Conservation (phyloP, 2,113 vertebrate species). For the Zosterops pallidus region DNA sequence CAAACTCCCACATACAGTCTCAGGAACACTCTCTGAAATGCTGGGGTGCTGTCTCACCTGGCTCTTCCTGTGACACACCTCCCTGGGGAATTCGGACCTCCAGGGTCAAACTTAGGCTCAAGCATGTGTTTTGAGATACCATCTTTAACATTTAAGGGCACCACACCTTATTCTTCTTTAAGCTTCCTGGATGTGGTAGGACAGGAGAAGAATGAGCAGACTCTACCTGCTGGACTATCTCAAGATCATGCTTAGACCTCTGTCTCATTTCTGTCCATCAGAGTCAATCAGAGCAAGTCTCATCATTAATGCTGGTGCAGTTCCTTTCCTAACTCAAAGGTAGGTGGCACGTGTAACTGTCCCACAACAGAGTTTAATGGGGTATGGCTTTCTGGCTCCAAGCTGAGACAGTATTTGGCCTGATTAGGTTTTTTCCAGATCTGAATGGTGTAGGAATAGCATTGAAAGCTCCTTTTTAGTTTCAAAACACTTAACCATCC, state of each 20-base stretch:
- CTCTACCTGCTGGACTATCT: background rate
- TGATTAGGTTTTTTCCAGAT: background rate
- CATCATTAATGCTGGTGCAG: background rate
- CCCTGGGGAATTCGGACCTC: background rate
- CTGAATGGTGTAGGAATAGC: background rate
- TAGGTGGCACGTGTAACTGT: accelerated
- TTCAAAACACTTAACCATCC: background rate
- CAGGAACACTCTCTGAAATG: background rate
- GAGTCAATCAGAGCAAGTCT: background rate
- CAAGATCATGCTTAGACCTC: background rate
- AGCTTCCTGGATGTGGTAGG: background rate
- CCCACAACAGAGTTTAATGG: background rate
- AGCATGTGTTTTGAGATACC: background rate
- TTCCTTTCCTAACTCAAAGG: background rate
- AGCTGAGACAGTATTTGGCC: background rate
- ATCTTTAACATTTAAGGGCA: background rate
- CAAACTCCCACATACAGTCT: accelerated
- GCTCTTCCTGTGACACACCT: background rate
- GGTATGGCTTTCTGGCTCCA: background rate
- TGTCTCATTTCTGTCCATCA: background rate
- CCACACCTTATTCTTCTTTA: background rate
- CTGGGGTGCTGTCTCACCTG: background rate
- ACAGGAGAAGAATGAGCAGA: background rate
- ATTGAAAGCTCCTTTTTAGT: background rate
- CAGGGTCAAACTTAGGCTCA: background rate